Evolutionary conservation across 30 jellyfish, hydroid and myxozoan species (phyloP), one percentile per base, ranked within the genome.

Genomic region (Aurelia sp.): DNA sequence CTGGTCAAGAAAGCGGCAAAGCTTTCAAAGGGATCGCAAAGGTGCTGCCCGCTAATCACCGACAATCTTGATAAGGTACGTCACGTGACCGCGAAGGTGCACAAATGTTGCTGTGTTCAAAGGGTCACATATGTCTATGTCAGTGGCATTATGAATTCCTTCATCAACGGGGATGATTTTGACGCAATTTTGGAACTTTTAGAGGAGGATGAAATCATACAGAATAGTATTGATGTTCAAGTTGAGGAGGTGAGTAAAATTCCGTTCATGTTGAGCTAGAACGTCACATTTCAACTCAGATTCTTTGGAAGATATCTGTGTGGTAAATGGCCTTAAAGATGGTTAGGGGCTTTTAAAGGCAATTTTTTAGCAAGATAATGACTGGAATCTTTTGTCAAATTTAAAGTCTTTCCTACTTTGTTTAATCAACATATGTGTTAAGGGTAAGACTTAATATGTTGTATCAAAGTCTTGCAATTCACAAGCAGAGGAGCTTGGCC

Each of bases 201-300:
- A 74, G 55, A 74, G 63, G 78, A 74, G 40, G 86, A 74, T 74
- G 86, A 53, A 44, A 53, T 27, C 74, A 47, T 74, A 27, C 86
- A 74, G 50, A 74, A 30, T 11, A 74, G 23, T 20, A 27, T 74
- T 74, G 74, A 74, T 53, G 74, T 53, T 52, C 70, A 48, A 74
- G 86, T 74, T 48, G 52, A 74, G 12, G 86, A 74, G 86, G 86
- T 74, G 86, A 74, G 86, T 74, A 13, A 21, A 40, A 12, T 65
- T 65, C 76, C 76, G 76, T 65, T 65, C 76, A 65, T 65, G 3
- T 65, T 65, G 11, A 65, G 5, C 13, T 3, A 65, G 4, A 4
- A 65, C 11, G 44, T 65, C 76, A 65, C 13, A 20, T 65, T 65
- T 65, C 33, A 59, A 59, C 69, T 59, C 69, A 7, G 69, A 59